Conservation (phyloP, 2,888 invertebrate genomes). For the Scaptomyza cyrtandrae region DNA sequence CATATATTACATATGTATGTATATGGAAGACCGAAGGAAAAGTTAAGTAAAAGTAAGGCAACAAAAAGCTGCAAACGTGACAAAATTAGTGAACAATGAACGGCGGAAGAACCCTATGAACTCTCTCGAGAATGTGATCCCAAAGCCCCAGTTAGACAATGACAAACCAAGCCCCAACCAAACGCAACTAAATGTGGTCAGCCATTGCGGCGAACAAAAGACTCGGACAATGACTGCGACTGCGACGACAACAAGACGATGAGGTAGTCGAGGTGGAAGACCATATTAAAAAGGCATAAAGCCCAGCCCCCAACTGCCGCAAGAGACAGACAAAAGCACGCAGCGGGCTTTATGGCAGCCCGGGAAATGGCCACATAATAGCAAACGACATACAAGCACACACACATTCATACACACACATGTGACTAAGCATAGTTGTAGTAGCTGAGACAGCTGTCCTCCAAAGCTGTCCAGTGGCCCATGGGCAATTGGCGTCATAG, state of each 20-base stretch:
- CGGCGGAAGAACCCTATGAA: constrained; percentile 70
- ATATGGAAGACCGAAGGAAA: constrained; percentile 14
- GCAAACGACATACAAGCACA: constrained; percentile 38
- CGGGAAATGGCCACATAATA: constrained; percentile 75
- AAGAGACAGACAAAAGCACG: constrained; percentile 63
- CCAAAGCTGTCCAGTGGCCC: constrained; percentile 47
- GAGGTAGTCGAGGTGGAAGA: constrained; percentile 66
- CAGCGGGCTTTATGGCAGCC: constrained; percentile 52
- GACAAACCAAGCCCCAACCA: constrained; percentile 26
- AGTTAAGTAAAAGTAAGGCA: constrained; percentile 64
- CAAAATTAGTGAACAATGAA: constrained; percentile 80
- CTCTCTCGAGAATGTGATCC: constrained; percentile 68
- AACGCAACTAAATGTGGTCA: constrained; percentile 75
- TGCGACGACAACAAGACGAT: constrained; percentile 18
- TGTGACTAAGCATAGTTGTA: constrained; percentile 35
- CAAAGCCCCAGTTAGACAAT: constrained; percentile 56
- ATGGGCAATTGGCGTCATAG: constrained; percentile 64
- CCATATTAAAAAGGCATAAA: constrained; percentile 65
- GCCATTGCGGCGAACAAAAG: constrained; percentile 73
- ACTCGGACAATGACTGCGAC: constrained; percentile 49
- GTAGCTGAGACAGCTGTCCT: constrained; percentile 38
- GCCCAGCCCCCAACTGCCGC: constrained; percentile 51
- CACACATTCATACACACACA: constrained; percentile 20
- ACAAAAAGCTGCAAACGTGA: constrained; percentile 80
- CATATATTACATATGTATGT: neutral